phyloP scores from a whole-genome alignment of 1,140 invertebrate genomes.

The Aphis craccivora region DNA sequence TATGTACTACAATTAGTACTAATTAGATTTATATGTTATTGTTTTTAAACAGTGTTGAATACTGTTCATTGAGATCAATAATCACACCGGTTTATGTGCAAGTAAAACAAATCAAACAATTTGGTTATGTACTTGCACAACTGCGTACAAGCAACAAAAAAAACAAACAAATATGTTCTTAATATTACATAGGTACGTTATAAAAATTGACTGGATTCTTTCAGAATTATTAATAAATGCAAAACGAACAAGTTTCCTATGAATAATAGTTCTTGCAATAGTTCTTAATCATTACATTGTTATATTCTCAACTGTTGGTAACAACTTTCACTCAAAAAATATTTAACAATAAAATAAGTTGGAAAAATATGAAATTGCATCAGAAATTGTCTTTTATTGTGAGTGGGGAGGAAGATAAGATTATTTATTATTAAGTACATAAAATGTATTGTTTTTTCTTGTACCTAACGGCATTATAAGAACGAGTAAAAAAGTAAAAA shows the following conservation, averaged over 20 bases:
- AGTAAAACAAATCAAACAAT: constrained; percentile 26
- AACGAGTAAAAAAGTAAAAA: constrained; percentile 49
- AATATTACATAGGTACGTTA: constrained; percentile 40
- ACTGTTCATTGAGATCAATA: constrained; percentile 35
- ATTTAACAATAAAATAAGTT: constrained; percentile 13
- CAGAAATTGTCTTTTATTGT: not conserved
- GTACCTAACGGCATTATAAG: constrained; percentile 23
- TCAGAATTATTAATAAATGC: constrained; percentile 39
- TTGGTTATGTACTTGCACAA: not conserved
- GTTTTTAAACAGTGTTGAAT: constrained; percentile 24
- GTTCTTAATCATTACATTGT: not conserved
- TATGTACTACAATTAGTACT: not conserved
- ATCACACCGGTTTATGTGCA: not conserved
- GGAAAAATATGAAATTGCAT: not conserved
- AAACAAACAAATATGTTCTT: constrained; percentile 11
- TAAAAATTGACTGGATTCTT: constrained; percentile 29
- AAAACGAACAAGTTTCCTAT: constrained; percentile 36
- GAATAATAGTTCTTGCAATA: constrained; percentile 18
- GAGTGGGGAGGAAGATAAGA: not conserved
- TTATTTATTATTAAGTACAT: constrained; percentile 31
- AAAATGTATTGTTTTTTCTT: constrained; percentile 23
- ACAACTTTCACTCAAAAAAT: constrained; percentile 36
- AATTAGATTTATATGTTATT: not conserved
- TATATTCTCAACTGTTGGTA: not conserved
- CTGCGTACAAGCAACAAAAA: constrained; percentile 11